Percentiles rank a stretch among this genome's conserved stretches.
phyloP scores from a whole-genome alignment of 2,888 invertebrate species.

The Hydraecia micacea region DNA sequence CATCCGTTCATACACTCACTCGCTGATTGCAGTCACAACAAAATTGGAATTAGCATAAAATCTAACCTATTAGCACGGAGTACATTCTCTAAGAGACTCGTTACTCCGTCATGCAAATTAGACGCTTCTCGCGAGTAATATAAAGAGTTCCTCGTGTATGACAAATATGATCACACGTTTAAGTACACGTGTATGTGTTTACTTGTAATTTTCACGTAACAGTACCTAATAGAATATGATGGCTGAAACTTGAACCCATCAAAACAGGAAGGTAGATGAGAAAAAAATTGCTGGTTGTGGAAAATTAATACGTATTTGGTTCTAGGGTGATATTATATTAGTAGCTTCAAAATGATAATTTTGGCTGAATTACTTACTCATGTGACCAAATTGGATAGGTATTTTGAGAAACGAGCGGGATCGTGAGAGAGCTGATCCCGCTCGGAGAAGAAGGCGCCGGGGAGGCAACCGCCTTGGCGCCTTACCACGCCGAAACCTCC shows the following conservation, averaged over 20 bases:
- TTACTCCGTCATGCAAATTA: conserved; percentile 57
- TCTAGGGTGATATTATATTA: background rate
- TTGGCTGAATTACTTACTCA: background rate
- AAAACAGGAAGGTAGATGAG: background rate
- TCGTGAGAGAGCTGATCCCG: too few relatives aligned
- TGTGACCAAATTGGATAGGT: background rate
- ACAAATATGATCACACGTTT: conserved; percentile 14
- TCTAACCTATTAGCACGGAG: conserved; percentile 12
- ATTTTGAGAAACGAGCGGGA: too few relatives aligned
- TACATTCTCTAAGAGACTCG: conserved; percentile 30
- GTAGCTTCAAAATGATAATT: background rate
- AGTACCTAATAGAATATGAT: background rate
- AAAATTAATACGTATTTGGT: background rate
- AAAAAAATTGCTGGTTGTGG: background rate
- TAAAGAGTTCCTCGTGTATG: conserved; percentile 40
- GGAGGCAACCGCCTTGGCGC: too few relatives aligned
- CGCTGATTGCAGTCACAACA: conserved; percentile 31
- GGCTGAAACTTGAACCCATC: background rate
- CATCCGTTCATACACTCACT: background rate
- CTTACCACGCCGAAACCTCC: too few relatives aligned
- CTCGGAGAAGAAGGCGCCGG: too few relatives aligned
- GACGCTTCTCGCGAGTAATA: conserved; percentile 37
- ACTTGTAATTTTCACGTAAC: background rate
- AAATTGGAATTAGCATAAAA: conserved; percentile 33
- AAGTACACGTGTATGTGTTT: too few relatives aligned